Evolutionary conservation across 2,888 invertebrate species (phyloP).

Genomic region (Clistopyga incitator): DNA sequence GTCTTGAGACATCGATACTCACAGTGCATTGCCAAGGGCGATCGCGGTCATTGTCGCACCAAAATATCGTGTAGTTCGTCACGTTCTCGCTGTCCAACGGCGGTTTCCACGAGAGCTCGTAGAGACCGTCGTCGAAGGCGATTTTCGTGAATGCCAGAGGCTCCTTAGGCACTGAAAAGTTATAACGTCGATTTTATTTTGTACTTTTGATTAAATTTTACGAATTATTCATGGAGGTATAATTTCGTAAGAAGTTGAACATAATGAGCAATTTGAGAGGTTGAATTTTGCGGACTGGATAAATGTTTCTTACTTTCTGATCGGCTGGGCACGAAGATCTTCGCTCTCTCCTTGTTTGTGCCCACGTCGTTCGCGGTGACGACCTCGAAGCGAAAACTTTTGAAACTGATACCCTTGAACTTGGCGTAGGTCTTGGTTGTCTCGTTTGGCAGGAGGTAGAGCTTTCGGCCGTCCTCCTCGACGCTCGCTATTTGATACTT

Average conservation of each 20-base stretch:
- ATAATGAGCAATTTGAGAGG: no score
- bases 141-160: slow-evolving; percentile 90
- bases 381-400: slow-evolving; percentile 86
- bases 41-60: slow-evolving; percentile 88
- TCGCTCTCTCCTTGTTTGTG: slow-evolving; percentile 86
- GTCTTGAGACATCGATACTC: slow-evolving; percentile 68
- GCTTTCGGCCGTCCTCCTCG: slow-evolving; percentile 83
- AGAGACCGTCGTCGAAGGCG: slow-evolving; percentile 89
- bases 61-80: slow-evolving; percentile 92
- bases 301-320: slow-evolving; percentile 83
- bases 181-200: slow-evolving; percentile 1
- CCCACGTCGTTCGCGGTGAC: slow-evolving; percentile 88
- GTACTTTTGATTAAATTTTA: neutral
- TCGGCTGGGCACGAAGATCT: slow-evolving; percentile 87
- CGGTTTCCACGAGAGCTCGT: slow-evolving; percentile 91
- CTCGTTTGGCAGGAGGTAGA: slow-evolving; percentile 85
- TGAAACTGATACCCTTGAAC: slow-evolving; percentile 85
- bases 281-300: no score
- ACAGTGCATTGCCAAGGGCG: slow-evolving; percentile 86
- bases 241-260: no score
- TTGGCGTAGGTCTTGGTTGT: slow-evolving; percentile 87
- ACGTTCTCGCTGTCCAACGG: slow-evolving; percentile 85
- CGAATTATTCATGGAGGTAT: neutral
- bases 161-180: slow-evolving; percentile 83
- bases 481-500: slow-evolving; percentile 87